Evolutionary conservation across 2,797 vertebrate species (phyloP), one percentile per base, ranked within the genome.

Genomic region (Ambastaia sidthimunki): DNA sequence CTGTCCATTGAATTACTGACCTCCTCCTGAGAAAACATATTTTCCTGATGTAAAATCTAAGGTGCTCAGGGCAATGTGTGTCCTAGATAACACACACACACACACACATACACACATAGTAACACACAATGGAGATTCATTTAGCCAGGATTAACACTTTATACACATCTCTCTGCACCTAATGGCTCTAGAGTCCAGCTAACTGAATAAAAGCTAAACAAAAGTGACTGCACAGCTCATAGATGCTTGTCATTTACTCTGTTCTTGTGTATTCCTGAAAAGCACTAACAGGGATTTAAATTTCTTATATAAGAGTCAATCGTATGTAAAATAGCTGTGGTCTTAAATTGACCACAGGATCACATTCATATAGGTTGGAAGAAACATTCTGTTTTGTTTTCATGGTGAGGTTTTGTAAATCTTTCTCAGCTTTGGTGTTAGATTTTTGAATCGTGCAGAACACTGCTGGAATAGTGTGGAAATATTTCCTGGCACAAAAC

Each of bases 1-100:
- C 44, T 57, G 50, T 15, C 6, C 28, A 59, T 28, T 68, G n/a
- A 72, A 71, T 74, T 44, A 28, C 16, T 68, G 19, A 5, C 21
- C 34, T 74, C 19, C 19, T 77, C 23, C 55, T 68, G 18, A 41
- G 59, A 28, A 66, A 69, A 70, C 55, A 78, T 67, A 60, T 73
- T 63, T 48, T 37, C 19, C 71, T 13, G 68, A 70, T 72, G 74
- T 84, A 74, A 87, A 82, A 84, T 34, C 50, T 48, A 57, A 76
- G 50, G 34, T 47, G 65, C 52, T 23, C 23, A 47, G 19, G 34
- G 69, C 34, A 71, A 18, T 47, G 34, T 47, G 37, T 66, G 67
- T 4, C 23, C 74, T 76, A 71, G 50, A 76, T 68, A 76, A 68
- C 34, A 76, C 28, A 28, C 28, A 76, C 15, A 31, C 63, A 67